Base-by-base conservation (phyloP, 2,113 vertebrate species). In the Canis aureus region DNA sequence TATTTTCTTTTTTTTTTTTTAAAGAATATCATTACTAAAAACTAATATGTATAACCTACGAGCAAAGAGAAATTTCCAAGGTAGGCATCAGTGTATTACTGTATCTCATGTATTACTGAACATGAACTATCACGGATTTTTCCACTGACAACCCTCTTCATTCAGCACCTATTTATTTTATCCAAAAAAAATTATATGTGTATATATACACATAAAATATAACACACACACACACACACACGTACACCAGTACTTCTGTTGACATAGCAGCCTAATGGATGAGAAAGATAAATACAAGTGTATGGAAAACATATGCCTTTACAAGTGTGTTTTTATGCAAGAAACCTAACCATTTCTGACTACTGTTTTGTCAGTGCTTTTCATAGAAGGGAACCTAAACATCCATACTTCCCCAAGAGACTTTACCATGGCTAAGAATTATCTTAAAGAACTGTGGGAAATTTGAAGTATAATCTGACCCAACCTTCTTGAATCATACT, bases 1-100 rank as follows among this genome's bases (percentile, higher is more conserved):
- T 32, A 55, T 93, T 73, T 78, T 64, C 38, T 92, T 73, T 43
- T 95, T 67, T 95, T 67, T 32, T 3, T 49, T 95, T 67, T 23
- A 2, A 53, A 97, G 85, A 51, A 73, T 1, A 11, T 94, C 57
- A 64, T 27, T 89, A 89, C 53, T 91, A 11, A 93, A 95, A 97
- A 53, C 0, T 64, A 0, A 60, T 76, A n/a, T 4, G 13, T 35
- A 64, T 57, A 84, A 79, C 22, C 29, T 59, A 93, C 74, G 53
- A 86, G 64, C 49, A 86, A 80, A 93, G 38, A 51, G 12, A 95
- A 59, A 60, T 76, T 64, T 88, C 69, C 35, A 59, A 49, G 67
- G 60, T 3, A 27, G 19, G 86, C 84, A 64, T 55, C 25, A 89
- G 4, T 43, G 1, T 1, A 27, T 96, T 94, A 35, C 35, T 35